Conservation (phyloP, 2,113 vertebrate genomes). For the Ovis canadensis region DNA sequence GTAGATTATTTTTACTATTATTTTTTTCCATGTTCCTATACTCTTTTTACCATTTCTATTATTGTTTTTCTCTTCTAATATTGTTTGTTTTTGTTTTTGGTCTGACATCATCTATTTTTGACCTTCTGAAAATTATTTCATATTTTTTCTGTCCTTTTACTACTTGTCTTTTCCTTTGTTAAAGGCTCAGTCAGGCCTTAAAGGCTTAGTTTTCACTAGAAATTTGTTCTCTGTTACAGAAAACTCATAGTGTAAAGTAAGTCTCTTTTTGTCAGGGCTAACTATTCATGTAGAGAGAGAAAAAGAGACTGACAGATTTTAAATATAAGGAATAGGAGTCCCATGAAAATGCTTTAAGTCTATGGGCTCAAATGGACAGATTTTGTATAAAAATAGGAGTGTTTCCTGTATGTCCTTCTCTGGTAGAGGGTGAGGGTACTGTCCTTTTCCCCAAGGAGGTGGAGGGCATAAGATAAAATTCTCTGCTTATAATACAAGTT, state of each 20-base stretch:
- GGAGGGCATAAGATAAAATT: not conserved
- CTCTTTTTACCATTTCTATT: not conserved
- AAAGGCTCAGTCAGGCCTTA: not conserved
- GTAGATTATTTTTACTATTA: not conserved
- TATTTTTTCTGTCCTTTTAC: not conserved
- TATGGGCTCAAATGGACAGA: not conserved
- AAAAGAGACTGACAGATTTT: not conserved
- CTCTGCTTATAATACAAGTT: not conserved
- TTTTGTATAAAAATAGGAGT: not conserved
- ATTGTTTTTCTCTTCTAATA: not conserved
- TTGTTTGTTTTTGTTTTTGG: not conserved
- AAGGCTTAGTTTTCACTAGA: not conserved
- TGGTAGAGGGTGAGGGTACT: not conserved
- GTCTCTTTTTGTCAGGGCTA: not conserved
- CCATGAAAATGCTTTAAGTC: not conserved
- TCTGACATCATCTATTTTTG: not conserved
- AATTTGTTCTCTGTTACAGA: not conserved
- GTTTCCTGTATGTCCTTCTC: not conserved
- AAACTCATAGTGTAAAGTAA: not conserved
- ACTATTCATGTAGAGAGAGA: not conserved
- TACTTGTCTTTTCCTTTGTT: not conserved
- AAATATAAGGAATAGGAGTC: not conserved
- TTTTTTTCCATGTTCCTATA: not conserved
- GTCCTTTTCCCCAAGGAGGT: not conserved
- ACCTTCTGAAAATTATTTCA: not conserved